Evolutionary conservation across 1,140 invertebrate species (phyloP), one percentile per base, ranked within the genome.

Genomic region (Himalopsyche phryganea): DNA sequence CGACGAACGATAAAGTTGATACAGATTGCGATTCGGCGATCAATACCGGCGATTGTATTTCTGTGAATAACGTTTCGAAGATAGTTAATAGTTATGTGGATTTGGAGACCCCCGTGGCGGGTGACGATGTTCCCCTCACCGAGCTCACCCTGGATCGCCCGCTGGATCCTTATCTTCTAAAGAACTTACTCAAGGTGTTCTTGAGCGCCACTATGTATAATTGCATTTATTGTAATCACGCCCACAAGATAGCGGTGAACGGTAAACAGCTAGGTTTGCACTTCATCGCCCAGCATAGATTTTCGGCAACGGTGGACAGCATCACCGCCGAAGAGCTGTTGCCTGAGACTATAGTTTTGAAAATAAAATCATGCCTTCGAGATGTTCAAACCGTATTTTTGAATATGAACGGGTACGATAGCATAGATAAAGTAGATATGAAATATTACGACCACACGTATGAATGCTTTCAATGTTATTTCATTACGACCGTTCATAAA

Each of bases 201-300:
- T 75, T 91, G 18, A 76, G 80, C 55, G 80, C 80, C 1, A 86
- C 88, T 0, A 83, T 83, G 66, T 74, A 80, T 3, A 78, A 76
- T 20, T 93, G 91, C 70, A 80, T 90, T 23, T 92, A 90, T 67
- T 93, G 90, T 66, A 90, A 90, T 68, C 89, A 92, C 75, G 89
- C 88, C 0, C 78, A 87, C 15, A 84, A 86, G 58, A 89, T 92
- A 61, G 86, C 89, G 1, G 88, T 92, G 0, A 89, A 92, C 71
- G 89, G 85, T 40, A 85, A 86, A 68, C 87, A 91, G 65, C 68
- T 93, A 35, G 84, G 84, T 1, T 69, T 91, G 10, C 90, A 93
- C 68, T 81, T 91, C 67, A 81, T 92, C 1, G 78, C 83, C 2
- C 81, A 90, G 66, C 90, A 92, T 72, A 76, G 86, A 5, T 91